phyloP scores from a whole-genome alignment of 1,140 invertebrate genomes.

The Doryteuthis pealeii region DNA sequence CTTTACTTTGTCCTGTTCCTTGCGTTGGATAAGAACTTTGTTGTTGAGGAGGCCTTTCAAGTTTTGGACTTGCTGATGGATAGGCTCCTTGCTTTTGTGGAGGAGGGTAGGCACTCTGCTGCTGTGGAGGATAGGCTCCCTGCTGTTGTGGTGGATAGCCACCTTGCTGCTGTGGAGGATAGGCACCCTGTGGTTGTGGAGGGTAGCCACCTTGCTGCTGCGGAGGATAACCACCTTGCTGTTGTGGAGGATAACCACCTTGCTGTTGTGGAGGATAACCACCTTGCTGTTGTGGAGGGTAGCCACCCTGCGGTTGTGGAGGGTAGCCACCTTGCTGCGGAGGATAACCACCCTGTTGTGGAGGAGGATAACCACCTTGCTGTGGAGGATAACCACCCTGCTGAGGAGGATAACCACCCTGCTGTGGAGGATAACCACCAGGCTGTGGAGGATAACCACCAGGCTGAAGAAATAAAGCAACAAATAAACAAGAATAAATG shows the following conservation, averaged over 20 bases:
- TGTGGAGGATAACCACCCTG: conserved; percentile 13
- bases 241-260: conserved; percentile 11
- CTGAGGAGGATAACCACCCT: neutral
- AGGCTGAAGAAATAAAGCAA: too few species aligned
- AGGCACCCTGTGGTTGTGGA: conserved; percentile 12
- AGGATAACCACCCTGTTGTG: neutral
- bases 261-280: conserved; percentile 9
- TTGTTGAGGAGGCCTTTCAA: neutral
- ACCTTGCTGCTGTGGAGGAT: neutral
- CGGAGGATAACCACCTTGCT: conserved; percentile 14
- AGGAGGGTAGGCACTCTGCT: conserved; percentile 13
- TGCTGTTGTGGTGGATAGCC: neutral
- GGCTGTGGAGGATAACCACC: neutral
- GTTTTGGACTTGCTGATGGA: neutral
- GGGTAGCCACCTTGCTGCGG: neutral
- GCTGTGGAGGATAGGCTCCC: neutral
- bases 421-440: neutral
- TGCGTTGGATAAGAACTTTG: conserved; percentile 16
- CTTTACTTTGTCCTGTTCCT: conserved; percentile 6
- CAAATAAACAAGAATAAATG: too few species aligned
- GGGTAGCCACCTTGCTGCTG: conserved; percentile 25
- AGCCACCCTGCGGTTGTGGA: conserved; percentile 14
- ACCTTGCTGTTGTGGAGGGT: conserved; percentile 1
- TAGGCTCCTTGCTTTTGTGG: conserved; percentile 12
- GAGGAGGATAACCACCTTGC: neutral